Evolutionary conservation across 2,888 invertebrate genomes (phyloP).

Genomic region (Tachina grossa): DNA sequence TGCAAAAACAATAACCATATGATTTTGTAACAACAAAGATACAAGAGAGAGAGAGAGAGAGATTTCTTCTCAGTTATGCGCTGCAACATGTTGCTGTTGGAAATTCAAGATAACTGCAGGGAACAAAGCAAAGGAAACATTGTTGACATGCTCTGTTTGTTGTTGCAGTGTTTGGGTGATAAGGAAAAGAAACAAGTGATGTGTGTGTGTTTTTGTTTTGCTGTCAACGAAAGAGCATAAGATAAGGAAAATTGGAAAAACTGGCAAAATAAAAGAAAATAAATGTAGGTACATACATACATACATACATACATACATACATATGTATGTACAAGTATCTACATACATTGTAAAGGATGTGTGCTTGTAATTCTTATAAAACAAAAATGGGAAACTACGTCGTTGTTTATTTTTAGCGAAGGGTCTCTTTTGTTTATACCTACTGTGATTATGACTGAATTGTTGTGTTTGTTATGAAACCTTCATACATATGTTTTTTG

Average conservation of each 20-base stretch:
- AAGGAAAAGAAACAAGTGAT: slow-evolving; percentile 32
- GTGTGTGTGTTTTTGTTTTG: slow-evolving; percentile 20
- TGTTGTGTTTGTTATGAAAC: slow-evolving; percentile 53
- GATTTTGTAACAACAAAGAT: slow-evolving; percentile 58
- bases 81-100: slow-evolving; percentile 72
- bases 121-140: slow-evolving; percentile 3
- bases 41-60: slow-evolving; percentile 13
- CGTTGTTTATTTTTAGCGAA: slow-evolving; percentile 45
- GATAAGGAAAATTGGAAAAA: slow-evolving; percentile 1
- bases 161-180: slow-evolving; percentile 26
- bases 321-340: neutral
- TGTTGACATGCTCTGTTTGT: slow-evolving; percentile 16
- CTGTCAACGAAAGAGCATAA: slow-evolving; percentile 27
- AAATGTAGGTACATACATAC: too few species aligned
- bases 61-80: slow-evolving; percentile 20
- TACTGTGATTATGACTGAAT: slow-evolving; percentile 21
- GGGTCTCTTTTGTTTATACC: slow-evolving; percentile 39
- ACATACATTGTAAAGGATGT: neutral
- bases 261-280: slow-evolving; percentile 26
- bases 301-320: neutral
- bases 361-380: slow-evolving; percentile 2
- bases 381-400: slow-evolving; percentile 62
- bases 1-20: slow-evolving; percentile 71
- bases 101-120: neutral
- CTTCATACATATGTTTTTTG: slow-evolving; percentile 58